Base-by-base conservation (phyloP, 2,888 invertebrate species). In the Strigamia crassipes region DNA sequence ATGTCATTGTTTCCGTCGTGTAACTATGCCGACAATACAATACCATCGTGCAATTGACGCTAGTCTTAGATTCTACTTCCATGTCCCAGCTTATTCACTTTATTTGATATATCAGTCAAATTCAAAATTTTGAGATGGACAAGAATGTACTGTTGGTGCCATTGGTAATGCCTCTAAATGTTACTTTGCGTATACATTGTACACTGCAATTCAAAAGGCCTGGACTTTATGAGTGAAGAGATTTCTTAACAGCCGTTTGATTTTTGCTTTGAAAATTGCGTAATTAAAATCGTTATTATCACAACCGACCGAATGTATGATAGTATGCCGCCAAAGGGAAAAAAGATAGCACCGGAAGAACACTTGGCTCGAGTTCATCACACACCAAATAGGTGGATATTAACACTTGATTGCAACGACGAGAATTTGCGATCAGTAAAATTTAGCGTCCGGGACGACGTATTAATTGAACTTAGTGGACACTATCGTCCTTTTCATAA, bases 391-490 rank as follows among this genome's bases (percentile, higher is more conserved):
- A 31, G 31, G 31, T 73, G 73, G 73, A 31, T 73, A 73, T n/a
- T 73, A 31, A 73, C 73, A n/a, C 27, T 73, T 9, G n/a, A 73
- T 73, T 73, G 73, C 73, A 73, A 73, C 5, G 73, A 73, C 27
- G 73, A 73, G 31, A 73, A 73, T 5, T 15, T 73, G 4, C 73
- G 73, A 5, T 27, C 23, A 73, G 73, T 73, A 15, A 73, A 73
- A 73, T 73, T 73, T 13, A 73, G 73, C 31, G 73, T 73, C 27
- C 27, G 73, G 5, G 73, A 73, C 31, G 73, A 73, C 31, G 73
- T 31, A 13, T 73, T 73, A 31, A 27, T 73, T 31, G 73, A 73
- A 31, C 12, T 73, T 9, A 73, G 73, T n/a, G 73, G 73, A 31
- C 73, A 73, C 27, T 73, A 73, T 15, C 73, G 73, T 1, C 73